Evolutionary conservation across 92 coral and sea anemone genomes (phyloP).

Genomic region (Muricea muricata): DNA sequence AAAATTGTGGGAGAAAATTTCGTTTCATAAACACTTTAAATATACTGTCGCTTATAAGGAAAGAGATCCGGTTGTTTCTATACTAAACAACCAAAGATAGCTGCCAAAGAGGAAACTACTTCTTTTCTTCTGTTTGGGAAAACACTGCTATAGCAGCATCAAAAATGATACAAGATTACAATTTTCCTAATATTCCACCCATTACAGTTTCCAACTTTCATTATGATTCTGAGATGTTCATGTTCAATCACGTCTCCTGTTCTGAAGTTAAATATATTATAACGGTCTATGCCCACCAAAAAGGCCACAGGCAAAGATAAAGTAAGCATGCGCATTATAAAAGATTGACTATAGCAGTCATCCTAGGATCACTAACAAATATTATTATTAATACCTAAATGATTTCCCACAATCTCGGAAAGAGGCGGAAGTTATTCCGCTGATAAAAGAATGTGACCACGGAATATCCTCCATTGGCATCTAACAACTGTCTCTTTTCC

Average conservation of each 20-base stretch:
- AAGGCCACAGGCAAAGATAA: too few relatives aligned
- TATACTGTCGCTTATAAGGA: not conserved
- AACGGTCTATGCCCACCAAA: too few relatives aligned
- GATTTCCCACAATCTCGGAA: conserved; percentile 11
- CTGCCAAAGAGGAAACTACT: not conserved
- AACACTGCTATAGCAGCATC: not conserved
- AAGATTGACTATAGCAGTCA: conserved; percentile 38
- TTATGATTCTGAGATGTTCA: not conserved
- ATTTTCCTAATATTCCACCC: not conserved
- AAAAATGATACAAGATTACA: not conserved
- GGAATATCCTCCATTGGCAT: conserved; percentile 20
- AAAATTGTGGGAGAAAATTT: too few relatives aligned
- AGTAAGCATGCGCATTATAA: conserved; percentile 20
- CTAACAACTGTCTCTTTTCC: conserved; percentile 48
- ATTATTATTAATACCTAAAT: conserved; percentile 23
- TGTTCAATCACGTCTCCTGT: conserved; percentile 18
- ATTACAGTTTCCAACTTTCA: not conserved
- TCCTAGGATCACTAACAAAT: conserved; percentile 45
- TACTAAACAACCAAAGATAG: not conserved
- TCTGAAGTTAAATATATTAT: too few relatives aligned
- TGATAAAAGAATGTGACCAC: conserved; percentile 40
- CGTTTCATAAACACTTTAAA: too few relatives aligned
- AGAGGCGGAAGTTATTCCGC: conserved; percentile 26
- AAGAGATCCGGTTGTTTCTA: not conserved
- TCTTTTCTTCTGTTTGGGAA: not conserved